Conservation (phyloP, 2,113 vertebrate genomes). For the Ptilonorhynchus violaceus region DNA sequence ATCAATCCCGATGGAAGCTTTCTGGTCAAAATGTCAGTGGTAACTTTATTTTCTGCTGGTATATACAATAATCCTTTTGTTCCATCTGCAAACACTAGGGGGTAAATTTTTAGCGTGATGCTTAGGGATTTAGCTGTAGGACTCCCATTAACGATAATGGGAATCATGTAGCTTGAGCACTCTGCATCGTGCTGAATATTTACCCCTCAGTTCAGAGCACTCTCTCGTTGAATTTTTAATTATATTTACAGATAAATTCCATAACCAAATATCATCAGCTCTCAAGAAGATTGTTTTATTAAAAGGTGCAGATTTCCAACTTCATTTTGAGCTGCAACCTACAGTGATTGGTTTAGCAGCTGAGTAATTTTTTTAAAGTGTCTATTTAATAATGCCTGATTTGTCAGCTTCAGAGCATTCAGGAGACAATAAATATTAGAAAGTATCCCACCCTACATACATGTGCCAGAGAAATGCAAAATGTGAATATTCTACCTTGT, state of each 20-base stretch:
- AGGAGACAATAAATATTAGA: conserved; percentile 38
- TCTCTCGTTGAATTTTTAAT: conserved; percentile 75
- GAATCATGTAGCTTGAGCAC: conserved; percentile 65
- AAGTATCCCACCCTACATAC: neutral
- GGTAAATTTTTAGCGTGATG: conserved; percentile 75
- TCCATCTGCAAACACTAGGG: conserved; percentile 79
- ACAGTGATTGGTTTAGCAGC: conserved; percentile 58
- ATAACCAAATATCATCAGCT: conserved; percentile 67
- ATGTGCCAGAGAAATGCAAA: neutral
- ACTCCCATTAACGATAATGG: conserved; percentile 79
- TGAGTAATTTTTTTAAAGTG: conserved; percentile 53
- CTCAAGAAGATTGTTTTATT: conserved; percentile 67
- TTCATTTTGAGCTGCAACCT: conserved; percentile 37
- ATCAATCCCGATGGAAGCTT: conserved; percentile 43
- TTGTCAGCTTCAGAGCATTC: conserved; percentile 41
- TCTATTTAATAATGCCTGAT: conserved; percentile 53
- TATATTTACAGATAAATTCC: conserved; percentile 81
- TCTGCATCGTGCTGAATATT: conserved; percentile 72
- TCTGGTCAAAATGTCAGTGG: conserved; percentile 68
- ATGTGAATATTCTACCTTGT: neutral
- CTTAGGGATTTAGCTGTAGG: conserved; percentile 72
- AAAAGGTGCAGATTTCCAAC: conserved; percentile 55
- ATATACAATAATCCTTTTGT: conserved; percentile 73
- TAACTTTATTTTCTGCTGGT: conserved; percentile 70
- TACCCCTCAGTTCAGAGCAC: conserved; percentile 69